Evolutionary conservation across 2,113 vertebrate genomes (phyloP).

Genomic region (Elephas maximus): DNA sequence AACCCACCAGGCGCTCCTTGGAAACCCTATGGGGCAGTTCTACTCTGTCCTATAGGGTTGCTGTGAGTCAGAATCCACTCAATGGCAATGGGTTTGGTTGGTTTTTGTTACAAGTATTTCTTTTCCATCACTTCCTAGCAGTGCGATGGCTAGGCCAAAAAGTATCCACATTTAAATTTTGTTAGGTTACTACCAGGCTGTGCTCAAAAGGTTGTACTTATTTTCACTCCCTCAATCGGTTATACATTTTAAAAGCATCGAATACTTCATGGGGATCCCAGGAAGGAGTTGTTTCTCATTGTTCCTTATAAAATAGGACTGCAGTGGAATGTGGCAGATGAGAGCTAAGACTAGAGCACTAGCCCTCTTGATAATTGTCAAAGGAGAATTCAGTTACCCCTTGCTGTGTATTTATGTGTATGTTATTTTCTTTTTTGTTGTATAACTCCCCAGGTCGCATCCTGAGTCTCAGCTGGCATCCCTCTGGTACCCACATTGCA

Average conservation of each 20-base stretch:
- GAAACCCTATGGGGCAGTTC: too few species aligned
- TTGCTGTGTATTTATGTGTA: slow-evolving; percentile 45
- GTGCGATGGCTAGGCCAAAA: background rate
- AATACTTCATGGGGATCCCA: background rate
- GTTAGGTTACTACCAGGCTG: background rate
- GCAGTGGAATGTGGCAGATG: background rate
- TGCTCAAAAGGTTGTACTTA: background rate
- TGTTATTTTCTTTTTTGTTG: slow-evolving; percentile 62
- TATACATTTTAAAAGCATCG: slow-evolving; percentile 6
- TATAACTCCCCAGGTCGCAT: slow-evolving; percentile 90
- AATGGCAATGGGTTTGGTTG: too few species aligned
- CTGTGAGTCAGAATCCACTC: too few species aligned
- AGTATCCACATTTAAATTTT: slow-evolving; percentile 16
- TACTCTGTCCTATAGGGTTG: too few species aligned
- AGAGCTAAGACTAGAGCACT: background rate
- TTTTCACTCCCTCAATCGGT: background rate
- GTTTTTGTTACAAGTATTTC: background rate
- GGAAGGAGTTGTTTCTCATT: background rate
- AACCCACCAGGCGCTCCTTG: too few species aligned
- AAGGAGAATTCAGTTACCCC: background rate
- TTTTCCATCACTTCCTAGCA: slow-evolving; percentile 1
- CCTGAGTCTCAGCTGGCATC: slow-evolving; percentile 95
- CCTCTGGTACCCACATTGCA: slow-evolving; percentile 89
- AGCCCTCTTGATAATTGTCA: background rate
- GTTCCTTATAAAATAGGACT: background rate